Conservation (phyloP, 1,140 invertebrate species). For the Trachymyrmex septentrionalis region DNA sequence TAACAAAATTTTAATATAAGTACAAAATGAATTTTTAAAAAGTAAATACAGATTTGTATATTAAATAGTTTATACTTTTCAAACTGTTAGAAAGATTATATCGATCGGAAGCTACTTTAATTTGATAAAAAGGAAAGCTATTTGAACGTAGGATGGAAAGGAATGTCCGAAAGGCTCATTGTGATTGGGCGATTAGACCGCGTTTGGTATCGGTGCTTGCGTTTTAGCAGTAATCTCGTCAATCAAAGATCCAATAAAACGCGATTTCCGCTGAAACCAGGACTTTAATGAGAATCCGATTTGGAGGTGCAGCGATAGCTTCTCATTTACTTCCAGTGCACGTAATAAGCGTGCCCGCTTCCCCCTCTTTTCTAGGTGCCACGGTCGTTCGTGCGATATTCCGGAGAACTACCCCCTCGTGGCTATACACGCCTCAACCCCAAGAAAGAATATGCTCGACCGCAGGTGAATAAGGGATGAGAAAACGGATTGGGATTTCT, state of each 20-base stretch:
- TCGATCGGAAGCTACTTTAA: not conserved
- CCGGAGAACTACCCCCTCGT: conserved; percentile 41
- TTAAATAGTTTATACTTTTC: not conserved
- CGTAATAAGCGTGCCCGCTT: conserved; percentile 69
- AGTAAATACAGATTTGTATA: not conserved
- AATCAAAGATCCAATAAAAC: conserved; percentile 64
- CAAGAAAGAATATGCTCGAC: conserved; percentile 64
- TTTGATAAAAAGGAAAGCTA: conserved; percentile 23
- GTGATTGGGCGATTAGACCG: conserved; percentile 50
- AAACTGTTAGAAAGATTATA: not conserved
- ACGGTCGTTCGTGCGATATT: conserved; percentile 58
- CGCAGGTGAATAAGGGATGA: conserved; percentile 75
- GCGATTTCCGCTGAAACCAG: conserved; percentile 58
- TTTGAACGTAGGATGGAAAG: not conserved
- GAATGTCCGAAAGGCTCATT: not conserved
- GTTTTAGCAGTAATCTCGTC: conserved; percentile 53
- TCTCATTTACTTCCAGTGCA: conserved; percentile 67
- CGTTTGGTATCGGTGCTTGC: conserved; percentile 51
- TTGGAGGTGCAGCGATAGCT: conserved; percentile 49
- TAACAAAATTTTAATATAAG: conserved; percentile 25
- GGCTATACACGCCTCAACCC: conserved; percentile 45
- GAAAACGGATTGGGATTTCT: conserved; percentile 58
- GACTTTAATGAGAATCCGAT: conserved; percentile 66
- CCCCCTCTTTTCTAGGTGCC: conserved; percentile 19
- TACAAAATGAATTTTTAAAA: not conserved